Evolutionary conservation across 2,113 vertebrate species (phyloP).

Genomic region (Myocastor coypus): DNA sequence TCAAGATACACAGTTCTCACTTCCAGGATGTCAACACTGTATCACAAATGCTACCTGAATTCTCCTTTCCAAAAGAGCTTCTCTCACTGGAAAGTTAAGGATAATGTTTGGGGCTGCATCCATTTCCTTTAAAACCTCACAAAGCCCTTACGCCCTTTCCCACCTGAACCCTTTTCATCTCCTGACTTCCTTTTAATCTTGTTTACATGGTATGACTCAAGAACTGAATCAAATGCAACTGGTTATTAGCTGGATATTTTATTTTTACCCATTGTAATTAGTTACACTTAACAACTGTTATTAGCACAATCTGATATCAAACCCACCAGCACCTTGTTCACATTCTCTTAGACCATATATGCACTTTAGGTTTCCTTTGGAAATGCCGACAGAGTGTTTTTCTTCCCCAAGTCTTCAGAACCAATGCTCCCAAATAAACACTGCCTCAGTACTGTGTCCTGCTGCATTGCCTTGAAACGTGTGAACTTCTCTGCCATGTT

Average conservation of each 20-base stretch:
- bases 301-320: constrained; percentile 55
- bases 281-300: constrained; percentile 53
- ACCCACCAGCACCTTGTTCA: constrained; percentile 43
- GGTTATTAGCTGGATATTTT: constrained; percentile 48
- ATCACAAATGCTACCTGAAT: constrained; percentile 10
- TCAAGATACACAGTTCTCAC: background rate
- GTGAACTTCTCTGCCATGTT: background rate
- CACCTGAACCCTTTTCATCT: background rate
- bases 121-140: background rate
- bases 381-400: background rate
- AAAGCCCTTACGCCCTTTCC: background rate
- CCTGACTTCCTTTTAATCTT: background rate
- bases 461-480: background rate
- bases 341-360: background rate
- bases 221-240: constrained; percentile 32
- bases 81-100: background rate
- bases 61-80: background rate
- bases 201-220: constrained; percentile 64
- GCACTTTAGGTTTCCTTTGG: constrained; percentile 44
- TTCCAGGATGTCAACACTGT: background rate
- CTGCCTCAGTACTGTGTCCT: background rate
- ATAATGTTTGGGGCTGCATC: background rate
- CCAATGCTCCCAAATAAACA: constrained; percentile 9
- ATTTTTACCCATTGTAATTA: constrained; percentile 72
- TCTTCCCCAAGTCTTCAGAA: constrained; percentile 33